Base-by-base conservation (phyloP, 2,113 vertebrate genomes). In the Colius striatus region DNA sequence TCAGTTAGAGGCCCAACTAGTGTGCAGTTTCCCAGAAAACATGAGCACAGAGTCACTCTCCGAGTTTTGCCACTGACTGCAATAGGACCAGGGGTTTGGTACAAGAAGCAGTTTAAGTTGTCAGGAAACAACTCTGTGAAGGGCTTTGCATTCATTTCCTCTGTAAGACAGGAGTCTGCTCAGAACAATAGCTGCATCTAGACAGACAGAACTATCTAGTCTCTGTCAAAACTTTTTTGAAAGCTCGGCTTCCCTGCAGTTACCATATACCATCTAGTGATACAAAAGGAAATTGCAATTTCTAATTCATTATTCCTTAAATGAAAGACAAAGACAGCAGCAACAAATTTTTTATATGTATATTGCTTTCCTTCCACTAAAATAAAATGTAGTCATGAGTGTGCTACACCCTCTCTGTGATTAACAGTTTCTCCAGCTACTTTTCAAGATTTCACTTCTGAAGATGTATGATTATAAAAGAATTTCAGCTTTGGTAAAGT, bases 201-300 rank as follows among this genome's bases (percentile, higher is more conserved):
- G 30, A 90, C 7, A 85, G 23, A 62, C 21, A 51, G 32, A 38
- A 63, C 51, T 13, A 90, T 75, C 34, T 53, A 45, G 3, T 12
- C 4, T 18, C 25, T 1, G 34, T 12, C 13, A 51, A 43, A 22
- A 7, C 1, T 4, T 19, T 34, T 57, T 48, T 48, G 2, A 66
- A 60, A 50, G 6, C 13, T 71, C 32, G 80, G 61, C 45, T 81
- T 90, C 90, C 57, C n/a, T 41, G 60, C 75, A 95, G 94, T 83
- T 90, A 77, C 72, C 79, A 81, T 41, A 91, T 86, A 95, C 94
- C 95, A 96, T 68, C 90, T 95, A 96, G 94, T 86, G 94, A 94
- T 81, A 74, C 38, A 80, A 91, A 76, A 74, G 48, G 85, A 95
- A 93, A 96, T 34, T 96, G 92, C 95, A 96, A n/a, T 80, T 77